Conservation (phyloP, 2,113 vertebrate genomes). For the Cromileptes altivelis region DNA sequence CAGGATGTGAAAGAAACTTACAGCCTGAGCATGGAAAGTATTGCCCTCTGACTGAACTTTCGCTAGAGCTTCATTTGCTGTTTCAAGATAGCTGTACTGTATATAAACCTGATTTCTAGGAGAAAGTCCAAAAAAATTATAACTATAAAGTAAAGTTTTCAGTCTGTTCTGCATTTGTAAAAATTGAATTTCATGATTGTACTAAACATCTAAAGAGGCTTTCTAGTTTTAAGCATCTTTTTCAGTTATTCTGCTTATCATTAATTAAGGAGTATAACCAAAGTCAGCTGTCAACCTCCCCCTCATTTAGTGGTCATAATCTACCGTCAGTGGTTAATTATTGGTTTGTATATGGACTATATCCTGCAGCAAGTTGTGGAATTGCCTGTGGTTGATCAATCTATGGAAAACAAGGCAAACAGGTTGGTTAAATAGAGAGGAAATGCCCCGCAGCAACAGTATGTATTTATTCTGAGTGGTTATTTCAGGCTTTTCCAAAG, state of each 20-base stretch:
- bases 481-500: slow-evolving; percentile 56
- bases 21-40: no score
- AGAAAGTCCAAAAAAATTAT: neutral
- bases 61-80: no score
- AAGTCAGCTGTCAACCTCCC: neutral
- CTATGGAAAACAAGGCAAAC: slow-evolving; percentile 33
- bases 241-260: neutral
- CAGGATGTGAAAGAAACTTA: no score
- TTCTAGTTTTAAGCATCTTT: neutral
- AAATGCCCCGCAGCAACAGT: slow-evolving; percentile 26
- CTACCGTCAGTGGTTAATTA: neutral
- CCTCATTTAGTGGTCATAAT: neutral
- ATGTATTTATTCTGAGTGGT: slow-evolving; percentile 31
- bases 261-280: neutral
- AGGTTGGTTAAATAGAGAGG: slow-evolving; percentile 13
- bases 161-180: neutral
- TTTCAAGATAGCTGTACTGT: no score
- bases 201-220: neutral
- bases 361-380: neutral
- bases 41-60: no score
- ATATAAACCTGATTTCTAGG: no score
- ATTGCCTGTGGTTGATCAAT: slow-evolving; percentile 26
- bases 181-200: neutral
- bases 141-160: neutral
- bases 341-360: slow-evolving; percentile 1